Evolutionary conservation across 2,888 invertebrate species (phyloP).

Genomic region (Aelia acuminata): DNA sequence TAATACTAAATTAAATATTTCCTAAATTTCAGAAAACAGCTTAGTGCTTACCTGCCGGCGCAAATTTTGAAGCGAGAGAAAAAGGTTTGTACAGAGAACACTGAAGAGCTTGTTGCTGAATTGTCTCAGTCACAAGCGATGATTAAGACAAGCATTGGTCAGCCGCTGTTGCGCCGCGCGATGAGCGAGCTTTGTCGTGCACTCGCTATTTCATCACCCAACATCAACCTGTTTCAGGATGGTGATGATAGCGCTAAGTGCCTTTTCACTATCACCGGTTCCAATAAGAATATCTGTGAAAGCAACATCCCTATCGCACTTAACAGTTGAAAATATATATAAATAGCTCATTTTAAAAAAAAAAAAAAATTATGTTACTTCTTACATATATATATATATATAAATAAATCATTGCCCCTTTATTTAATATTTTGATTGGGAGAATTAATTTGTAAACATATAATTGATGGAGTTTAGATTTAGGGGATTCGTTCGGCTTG

Average conservation of each 20-base stretch:
- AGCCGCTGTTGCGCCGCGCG: slow-evolving; percentile 47
- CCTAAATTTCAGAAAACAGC: slow-evolving; percentile 74
- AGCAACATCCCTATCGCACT: slow-evolving; percentile 54
- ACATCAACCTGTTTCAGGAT: slow-evolving; percentile 10
- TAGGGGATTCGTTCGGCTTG: background rate
- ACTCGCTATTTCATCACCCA: slow-evolving; percentile 27
- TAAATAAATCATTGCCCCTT: slow-evolving; percentile 56
- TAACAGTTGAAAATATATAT: slow-evolving; percentile 25
- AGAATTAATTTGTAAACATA: background rate
- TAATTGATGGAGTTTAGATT: background rate
- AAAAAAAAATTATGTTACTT: slow-evolving; percentile 6
- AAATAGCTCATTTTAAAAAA: slow-evolving; percentile 31
- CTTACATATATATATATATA: slow-evolving; percentile 54
- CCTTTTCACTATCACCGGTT: slow-evolving; percentile 33
- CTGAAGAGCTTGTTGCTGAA: slow-evolving; percentile 60
- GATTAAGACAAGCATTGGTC: slow-evolving; percentile 19
- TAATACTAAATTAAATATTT: slow-evolving; percentile 52
- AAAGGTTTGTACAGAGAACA: slow-evolving; percentile 71
- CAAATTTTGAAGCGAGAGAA: slow-evolving; percentile 81
- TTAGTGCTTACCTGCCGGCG: slow-evolving; percentile 80
- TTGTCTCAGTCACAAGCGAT: slow-evolving; percentile 51
- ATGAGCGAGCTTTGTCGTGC: slow-evolving; percentile 46
- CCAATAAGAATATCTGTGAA: slow-evolving; percentile 51
- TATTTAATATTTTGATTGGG: background rate
- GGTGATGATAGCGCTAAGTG: slow-evolving; percentile 23